Evolutionary conservation across 2,888 invertebrate genomes (phyloP), one percentile per base, ranked within the genome.

Genomic region (Ceramica pisi): DNA sequence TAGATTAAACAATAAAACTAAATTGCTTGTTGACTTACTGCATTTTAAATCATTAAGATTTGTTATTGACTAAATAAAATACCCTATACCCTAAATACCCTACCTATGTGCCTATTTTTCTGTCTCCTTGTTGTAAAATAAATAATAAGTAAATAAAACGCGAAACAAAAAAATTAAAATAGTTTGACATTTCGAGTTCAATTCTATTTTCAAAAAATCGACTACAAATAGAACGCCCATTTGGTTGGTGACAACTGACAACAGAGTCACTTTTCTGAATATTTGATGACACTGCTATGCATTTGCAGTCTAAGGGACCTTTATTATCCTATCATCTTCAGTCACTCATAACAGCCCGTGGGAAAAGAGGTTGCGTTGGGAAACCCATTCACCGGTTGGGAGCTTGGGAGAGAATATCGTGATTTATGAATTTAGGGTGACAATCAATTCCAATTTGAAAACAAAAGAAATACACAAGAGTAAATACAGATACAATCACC

Each of bases 401-500:
- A 2, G 23, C 3, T 23, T 23, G 5, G 1, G n/a, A 2, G n/a
- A 44, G 8, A 14, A n/a, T 2, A 38, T 23, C 44, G 8, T 16
- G 16, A 44, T 59, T 44, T 38, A 31, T 1, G 26, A 35, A 70
- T 21, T n/a, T n/a, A 19, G 51, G 44, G 46, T 72, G n/a, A 16
- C 12, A 51, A 35, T 46, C 14, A 1, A 38, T 9, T 7, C 53
- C 26, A 53, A 62, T 62, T 73, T 41, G 46, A 48, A 55, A 73
- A 31, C 38, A 55, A n/a, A 41, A 73, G 23, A 71, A 55, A 55
- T 41, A 55, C n/a, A 19, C 9, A 2, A 55, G 9, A 48, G 55
- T 55, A 61, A 76, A 68, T 67, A 55, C 14, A 60, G 59, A 75
- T 67, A 59, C 21, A n/a, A 74, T 62, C 63, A 23, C 53, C 62